Percentiles rank a stretch among this genome's conserved stretches.
Evolutionary conservation across 2,888 invertebrate genomes (phyloP).

Genomic region (Dynastes maya): DNA sequence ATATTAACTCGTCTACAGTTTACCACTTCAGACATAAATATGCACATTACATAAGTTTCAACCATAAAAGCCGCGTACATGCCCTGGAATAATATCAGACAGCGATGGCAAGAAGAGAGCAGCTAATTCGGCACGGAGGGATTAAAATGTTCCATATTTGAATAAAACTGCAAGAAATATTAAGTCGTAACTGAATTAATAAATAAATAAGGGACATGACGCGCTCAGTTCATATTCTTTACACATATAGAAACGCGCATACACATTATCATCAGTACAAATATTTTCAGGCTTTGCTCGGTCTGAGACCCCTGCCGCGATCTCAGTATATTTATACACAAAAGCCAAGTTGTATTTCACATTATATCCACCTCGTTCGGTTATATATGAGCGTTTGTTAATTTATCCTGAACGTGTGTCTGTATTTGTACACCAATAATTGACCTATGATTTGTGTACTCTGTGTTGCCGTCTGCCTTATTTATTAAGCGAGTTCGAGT

Average conservation of each 20-base stretch:
- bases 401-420: slow-evolving; percentile 64
- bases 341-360: slow-evolving; percentile 62
- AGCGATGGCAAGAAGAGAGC: slow-evolving; percentile 22
- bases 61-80: slow-evolving; percentile 6
- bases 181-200: slow-evolving; percentile 48
- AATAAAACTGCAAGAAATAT: slow-evolving; percentile 51
- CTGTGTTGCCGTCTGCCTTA: slow-evolving; percentile 53
- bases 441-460: slow-evolving; percentile 66
- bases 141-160: slow-evolving; percentile 38
- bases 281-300: slow-evolving; percentile 59
- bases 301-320: slow-evolving; percentile 57
- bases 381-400: slow-evolving; percentile 60
- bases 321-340: slow-evolving; percentile 60
- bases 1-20: slow-evolving; percentile 33
- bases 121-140: slow-evolving; percentile 16
- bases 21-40: slow-evolving; percentile 25
- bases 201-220: slow-evolving; percentile 48
- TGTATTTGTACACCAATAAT: slow-evolving; percentile 66
- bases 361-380: slow-evolving; percentile 59
- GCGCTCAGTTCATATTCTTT: slow-evolving; percentile 52
- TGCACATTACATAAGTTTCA: slow-evolving; percentile 16
- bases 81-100: slow-evolving; percentile 10
- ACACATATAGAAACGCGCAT: slow-evolving; percentile 50
- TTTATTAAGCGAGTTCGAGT: slow-evolving; percentile 52
- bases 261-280: slow-evolving; percentile 55